Evolutionary conservation across 1,140 invertebrate species (phyloP).

Genomic region (Hyposmocoma kahamanoa): DNA sequence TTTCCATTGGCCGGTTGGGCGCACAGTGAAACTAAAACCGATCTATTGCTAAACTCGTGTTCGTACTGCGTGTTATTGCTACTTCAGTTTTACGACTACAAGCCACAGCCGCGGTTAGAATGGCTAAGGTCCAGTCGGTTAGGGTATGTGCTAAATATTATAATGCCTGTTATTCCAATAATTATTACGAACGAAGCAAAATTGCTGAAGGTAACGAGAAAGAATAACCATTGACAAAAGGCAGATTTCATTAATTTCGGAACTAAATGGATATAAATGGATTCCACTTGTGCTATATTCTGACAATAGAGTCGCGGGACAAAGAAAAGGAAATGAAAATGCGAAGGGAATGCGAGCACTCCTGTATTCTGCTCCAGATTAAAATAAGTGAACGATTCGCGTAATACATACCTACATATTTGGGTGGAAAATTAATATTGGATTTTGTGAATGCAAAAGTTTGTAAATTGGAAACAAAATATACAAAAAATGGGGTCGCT

Average conservation of each 20-base stretch:
- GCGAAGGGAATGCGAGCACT: constrained; percentile 12
- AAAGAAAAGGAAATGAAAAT: constrained; percentile 26
- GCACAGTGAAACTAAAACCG: constrained; percentile 24
- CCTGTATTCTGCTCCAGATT: constrained; percentile 12
- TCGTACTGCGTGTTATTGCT: too few species aligned
- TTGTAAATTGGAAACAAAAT: background rate
- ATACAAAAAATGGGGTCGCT: background rate
- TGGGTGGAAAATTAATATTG: constrained; percentile 1
- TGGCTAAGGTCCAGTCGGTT: too few species aligned
- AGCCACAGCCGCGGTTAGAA: too few species aligned
- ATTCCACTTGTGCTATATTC: constrained; percentile 17
- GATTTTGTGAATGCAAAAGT: background rate
- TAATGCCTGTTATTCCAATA: too few species aligned
- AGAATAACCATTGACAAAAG: constrained; percentile 9
- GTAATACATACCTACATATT: constrained; percentile 9
- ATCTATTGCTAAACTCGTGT: constrained; percentile 10
- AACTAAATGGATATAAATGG: constrained; percentile 20
- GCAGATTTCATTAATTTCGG: constrained; percentile 16
- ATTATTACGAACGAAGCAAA: constrained; percentile 10
- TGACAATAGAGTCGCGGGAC: constrained; percentile 20
- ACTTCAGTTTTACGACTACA: too few species aligned
- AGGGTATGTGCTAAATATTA: too few species aligned
- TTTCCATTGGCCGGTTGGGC: constrained; percentile 31
- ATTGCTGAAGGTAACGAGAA: too few species aligned
- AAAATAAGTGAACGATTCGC: constrained; percentile 15